Evolutionary conservation across 2,113 vertebrate species (phyloP).

Genomic region (Dryoscopus gambensis): DNA sequence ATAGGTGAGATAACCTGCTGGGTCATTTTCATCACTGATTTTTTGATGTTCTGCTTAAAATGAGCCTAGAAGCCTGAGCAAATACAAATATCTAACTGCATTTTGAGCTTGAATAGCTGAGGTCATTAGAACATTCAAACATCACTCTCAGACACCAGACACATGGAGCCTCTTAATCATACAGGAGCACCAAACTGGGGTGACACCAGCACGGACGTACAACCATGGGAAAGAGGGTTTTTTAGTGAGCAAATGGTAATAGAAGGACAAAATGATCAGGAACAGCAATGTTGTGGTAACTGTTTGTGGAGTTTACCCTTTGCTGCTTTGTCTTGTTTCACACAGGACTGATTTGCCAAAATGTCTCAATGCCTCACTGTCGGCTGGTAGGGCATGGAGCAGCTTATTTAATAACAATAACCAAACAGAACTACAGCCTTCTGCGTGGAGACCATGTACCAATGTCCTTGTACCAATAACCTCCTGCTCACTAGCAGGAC

Average conservation of each 20-base stretch:
- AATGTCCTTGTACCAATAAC: not conserved
- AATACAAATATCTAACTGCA: not conserved
- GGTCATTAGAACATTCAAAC: not conserved
- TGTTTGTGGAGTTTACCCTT: not conserved
- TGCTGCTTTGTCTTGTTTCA: not conserved
- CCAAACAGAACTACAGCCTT: not conserved
- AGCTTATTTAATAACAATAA: not conserved
- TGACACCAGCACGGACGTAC: not conserved
- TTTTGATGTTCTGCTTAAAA: not conserved
- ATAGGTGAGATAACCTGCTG: not conserved
- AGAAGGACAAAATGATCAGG: not conserved
- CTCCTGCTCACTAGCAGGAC: not conserved
- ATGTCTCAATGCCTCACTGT: not conserved
- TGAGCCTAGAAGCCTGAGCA: not conserved
- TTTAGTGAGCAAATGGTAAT: not conserved
- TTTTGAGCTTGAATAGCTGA: not conserved
- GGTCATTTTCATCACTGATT: not conserved
- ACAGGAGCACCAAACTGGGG: not conserved
- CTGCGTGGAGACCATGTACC: not conserved
- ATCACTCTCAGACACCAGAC: not conserved
- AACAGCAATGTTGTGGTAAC: rapidly evolving
- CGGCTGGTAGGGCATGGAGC: not conserved
- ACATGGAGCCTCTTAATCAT: rapidly evolving
- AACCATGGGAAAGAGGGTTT: not conserved
- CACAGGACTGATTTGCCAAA: not conserved